Evolutionary conservation across 1,140 invertebrate genomes (phyloP).

Genomic region (Steinernema feltiae): DNA sequence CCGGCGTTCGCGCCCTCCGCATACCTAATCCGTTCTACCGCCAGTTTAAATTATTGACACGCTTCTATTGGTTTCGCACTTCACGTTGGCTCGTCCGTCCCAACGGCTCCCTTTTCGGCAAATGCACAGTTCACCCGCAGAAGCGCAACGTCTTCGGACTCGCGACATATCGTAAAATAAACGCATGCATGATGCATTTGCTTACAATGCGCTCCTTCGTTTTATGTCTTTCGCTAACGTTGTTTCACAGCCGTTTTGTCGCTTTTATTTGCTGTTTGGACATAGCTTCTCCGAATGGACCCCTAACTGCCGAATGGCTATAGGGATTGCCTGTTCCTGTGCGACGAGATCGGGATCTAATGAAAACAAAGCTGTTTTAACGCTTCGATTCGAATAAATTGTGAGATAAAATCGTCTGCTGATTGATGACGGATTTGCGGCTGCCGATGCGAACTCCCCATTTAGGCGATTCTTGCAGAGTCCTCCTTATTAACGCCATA

Average conservation of each 20-base stretch:
- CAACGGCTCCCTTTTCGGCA: neutral
- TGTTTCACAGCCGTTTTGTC: neutral
- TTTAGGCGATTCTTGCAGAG: neutral
- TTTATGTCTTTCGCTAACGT: conserved; percentile 1
- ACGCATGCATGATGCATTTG: conserved; percentile 8
- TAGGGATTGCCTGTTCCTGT: neutral
- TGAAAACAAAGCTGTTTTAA: neutral
- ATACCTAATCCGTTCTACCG: neutral
- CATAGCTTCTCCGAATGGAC: neutral
- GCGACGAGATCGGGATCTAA: neutral
- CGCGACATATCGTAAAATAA: neutral
- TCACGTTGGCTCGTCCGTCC: neutral
- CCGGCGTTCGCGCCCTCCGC: neutral
- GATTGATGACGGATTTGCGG: neutral
- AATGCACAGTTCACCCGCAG: neutral
- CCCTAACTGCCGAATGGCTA: neutral
- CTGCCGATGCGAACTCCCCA: neutral
- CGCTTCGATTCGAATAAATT: neutral
- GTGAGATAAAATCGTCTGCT: neutral
- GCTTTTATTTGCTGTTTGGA: conserved; percentile 8
- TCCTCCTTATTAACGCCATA: neutral
- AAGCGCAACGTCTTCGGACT: neutral
- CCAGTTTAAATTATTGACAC: neutral
- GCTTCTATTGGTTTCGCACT: neutral
- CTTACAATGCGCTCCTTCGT: neutral